Evolutionary conservation across 2,113 vertebrate species (phyloP).

Genomic region (Melanotaenia duboulayi): DNA sequence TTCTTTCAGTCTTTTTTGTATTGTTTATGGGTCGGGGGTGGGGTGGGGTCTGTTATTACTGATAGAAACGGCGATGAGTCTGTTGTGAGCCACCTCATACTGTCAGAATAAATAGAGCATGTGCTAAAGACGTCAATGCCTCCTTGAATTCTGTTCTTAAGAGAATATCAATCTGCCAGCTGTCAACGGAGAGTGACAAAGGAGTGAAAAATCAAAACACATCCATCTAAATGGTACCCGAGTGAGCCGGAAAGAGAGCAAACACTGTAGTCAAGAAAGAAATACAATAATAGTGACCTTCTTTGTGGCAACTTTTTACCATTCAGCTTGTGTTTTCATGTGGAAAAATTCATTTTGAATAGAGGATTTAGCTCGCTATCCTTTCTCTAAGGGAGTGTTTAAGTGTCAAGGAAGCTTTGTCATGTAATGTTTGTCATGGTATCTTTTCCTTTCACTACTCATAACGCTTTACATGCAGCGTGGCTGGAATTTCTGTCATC

Average conservation of each 20-base stretch:
- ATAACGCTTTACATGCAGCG: background rate
- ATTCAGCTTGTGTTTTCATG: constrained; percentile 7
- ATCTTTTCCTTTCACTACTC: background rate
- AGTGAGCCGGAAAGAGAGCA: background rate
- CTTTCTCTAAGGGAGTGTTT: constrained; percentile 9
- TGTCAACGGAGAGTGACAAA: constrained; percentile 54
- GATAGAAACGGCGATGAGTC: constrained; percentile 20
- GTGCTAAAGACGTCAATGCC: constrained; percentile 42
- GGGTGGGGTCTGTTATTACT: background rate
- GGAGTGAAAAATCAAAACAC: constrained; percentile 36
- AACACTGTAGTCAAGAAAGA: background rate
- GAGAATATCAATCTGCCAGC: constrained; percentile 51
- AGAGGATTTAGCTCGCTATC: constrained; percentile 10
- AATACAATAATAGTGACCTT: background rate
- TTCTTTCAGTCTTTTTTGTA: no score
- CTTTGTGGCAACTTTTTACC: background rate
- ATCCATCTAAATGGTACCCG: background rate
- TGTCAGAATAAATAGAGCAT: constrained; percentile 50
- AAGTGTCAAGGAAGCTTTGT: background rate
- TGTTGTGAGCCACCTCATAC: constrained; percentile 15
- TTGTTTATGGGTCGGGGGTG: no score
- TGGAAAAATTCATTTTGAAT: constrained; percentile 4
- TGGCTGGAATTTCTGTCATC: constrained; percentile 3
- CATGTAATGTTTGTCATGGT: constrained; percentile 1
- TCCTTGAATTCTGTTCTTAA: constrained; percentile 30